Conservation (phyloP, 2,888 invertebrate species). For the Cantharis rustica region DNA sequence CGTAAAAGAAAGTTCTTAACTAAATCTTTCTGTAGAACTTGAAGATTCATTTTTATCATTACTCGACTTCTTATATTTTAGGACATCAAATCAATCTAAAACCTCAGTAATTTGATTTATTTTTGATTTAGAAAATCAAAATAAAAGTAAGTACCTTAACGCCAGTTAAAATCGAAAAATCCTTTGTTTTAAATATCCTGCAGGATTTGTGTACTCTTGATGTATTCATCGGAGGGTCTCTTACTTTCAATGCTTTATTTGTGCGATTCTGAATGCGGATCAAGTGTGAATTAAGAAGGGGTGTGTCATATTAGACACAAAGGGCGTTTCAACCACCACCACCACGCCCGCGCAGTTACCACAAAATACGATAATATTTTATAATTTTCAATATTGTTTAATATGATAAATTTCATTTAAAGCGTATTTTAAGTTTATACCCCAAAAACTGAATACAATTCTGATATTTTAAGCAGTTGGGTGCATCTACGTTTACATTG, state of each 20-base stretch:
- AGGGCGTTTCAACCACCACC: constrained; percentile 46
- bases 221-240: constrained; percentile 44
- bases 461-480: background rate
- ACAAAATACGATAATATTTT: constrained; percentile 33
- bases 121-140: background rate
- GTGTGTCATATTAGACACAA: constrained; percentile 50
- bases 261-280: constrained; percentile 46
- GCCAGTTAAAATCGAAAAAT: constrained; percentile 36
- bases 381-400: constrained; percentile 31
- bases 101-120: background rate
- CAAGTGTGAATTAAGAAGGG: constrained; percentile 55
- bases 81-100: background rate
- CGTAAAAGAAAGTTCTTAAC: background rate
- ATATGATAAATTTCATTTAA: constrained; percentile 7
- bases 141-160: background rate
- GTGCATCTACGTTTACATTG: background rate
- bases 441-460: background rate
- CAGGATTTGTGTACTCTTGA: constrained; percentile 42
- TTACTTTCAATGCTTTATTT: constrained; percentile 37
- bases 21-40: background rate
- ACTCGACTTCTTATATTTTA: background rate
- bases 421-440: background rate
- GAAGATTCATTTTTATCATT: background rate
- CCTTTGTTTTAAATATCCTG: constrained; percentile 50
- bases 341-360: constrained; percentile 44